These are phyloP conservation scores for Neoascia interrupta DNA, from an alignment of 2,888 invertebrate species.

Conservation along the genomic window DNA sequence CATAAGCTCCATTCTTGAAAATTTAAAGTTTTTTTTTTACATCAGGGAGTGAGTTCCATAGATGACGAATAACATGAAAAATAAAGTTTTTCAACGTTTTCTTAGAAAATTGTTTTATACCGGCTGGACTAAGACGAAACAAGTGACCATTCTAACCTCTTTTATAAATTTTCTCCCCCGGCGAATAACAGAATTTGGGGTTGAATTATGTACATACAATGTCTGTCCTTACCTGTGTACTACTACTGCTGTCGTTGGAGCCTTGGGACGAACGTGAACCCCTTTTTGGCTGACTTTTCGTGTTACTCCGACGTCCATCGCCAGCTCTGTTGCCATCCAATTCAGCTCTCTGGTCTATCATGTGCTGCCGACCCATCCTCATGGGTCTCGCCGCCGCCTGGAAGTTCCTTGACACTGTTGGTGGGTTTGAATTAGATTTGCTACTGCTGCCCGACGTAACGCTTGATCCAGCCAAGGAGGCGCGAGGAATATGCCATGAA, in stretches of 20 bases:
- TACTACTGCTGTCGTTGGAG: conserved; percentile 87
- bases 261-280: conserved; percentile 85
- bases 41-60: no score
- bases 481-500: conserved; percentile 91
- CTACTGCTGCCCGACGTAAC: conserved; percentile 75
- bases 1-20: no score
- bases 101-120: no score
- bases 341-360: not conserved
- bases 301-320: conserved; percentile 36
- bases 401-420: conserved; percentile 70
- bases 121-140: no score
- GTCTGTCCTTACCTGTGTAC: conserved; percentile 86
- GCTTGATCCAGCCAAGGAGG: conserved; percentile 83
- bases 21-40: no score
- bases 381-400: not conserved
- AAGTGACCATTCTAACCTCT: no score
- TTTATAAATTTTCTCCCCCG: no score
- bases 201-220: not conserved
- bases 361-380: conserved; percentile 1
- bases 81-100: no score
- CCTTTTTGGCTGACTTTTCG: conserved; percentile 74
- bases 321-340: conserved; percentile 6
- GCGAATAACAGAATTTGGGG: no score
- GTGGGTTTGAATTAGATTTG: conserved; percentile 76
- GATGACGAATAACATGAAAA: no score